A percentile compares a stretch with the other conserved stretches of the same genome.
phyloP scores from a whole-genome alignment of 2,797 vertebrate species.

The Hoplostethus mediterraneus region DNA sequence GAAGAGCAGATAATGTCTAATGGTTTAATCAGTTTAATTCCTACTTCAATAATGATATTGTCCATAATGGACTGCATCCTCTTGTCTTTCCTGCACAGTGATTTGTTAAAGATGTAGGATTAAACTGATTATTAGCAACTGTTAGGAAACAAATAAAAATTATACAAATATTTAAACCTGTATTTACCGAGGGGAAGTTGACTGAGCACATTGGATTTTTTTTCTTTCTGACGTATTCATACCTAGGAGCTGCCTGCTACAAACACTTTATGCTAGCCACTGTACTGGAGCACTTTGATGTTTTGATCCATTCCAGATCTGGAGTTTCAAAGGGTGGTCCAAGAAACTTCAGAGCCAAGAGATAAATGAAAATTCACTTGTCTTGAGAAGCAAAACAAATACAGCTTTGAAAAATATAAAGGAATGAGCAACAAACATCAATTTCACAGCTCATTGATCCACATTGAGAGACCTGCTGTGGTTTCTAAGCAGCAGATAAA shows the following conservation, averaged over 20 bases:
- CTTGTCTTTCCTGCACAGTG: background rate
- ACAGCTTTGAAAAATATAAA: slow-evolving; percentile 29
- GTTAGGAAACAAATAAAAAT: slow-evolving; percentile 4
- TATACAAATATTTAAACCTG: no score
- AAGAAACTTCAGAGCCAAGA: background rate
- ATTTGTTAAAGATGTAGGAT: background rate
- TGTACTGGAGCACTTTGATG: background rate
- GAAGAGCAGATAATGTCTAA: background rate
- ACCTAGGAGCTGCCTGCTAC: no score
- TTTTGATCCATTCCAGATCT: background rate
- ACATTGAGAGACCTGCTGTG: slow-evolving; percentile 38
- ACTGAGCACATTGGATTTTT: no score
- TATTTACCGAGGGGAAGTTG: no score
- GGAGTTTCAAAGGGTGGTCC: background rate
- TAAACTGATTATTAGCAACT: slow-evolving; percentile 4
- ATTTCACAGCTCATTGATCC: slow-evolving; percentile 48
- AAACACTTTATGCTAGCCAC: no score
- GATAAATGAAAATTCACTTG: background rate
- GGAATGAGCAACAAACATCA: slow-evolving; percentile 24
- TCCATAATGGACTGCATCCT: background rate
- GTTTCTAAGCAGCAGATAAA: slow-evolving; percentile 46
- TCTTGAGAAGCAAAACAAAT: slow-evolving; percentile 24
- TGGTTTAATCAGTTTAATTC: background rate
- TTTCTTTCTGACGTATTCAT: no score
- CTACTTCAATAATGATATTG: background rate